Evolutionary conservation across 1,140 invertebrate species (phyloP).

Genomic region (Physella acuta): DNA sequence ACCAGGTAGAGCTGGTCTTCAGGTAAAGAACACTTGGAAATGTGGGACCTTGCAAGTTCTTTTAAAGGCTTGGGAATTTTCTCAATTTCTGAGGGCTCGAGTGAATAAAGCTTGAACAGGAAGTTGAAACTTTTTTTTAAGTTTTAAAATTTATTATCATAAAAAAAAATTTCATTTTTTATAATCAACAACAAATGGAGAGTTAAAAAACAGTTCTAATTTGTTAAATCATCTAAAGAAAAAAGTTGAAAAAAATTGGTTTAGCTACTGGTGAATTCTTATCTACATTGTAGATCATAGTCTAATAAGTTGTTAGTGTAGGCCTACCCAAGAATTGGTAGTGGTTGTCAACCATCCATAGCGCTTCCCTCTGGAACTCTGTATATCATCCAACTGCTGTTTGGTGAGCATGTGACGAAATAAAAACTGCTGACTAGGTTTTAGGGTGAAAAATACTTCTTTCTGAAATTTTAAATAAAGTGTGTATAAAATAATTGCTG

Average conservation of each 20-base stretch:
- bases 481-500: too few relatives aligned
- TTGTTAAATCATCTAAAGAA: too few relatives aligned
- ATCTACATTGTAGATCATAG: too few relatives aligned
- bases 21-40: neutral
- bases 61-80: neutral
- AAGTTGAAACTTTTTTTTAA: too few relatives aligned
- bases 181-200: too few relatives aligned
- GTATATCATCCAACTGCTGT: neutral
- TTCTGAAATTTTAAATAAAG: conserved; percentile 6
- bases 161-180: too few relatives aligned
- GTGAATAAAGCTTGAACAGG: neutral
- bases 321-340: neutral
- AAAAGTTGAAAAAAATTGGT: too few relatives aligned
- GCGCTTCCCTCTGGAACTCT: neutral
- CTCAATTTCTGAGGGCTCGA: neutral
- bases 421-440: neutral
- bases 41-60: neutral
- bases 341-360: conserved; percentile 3
- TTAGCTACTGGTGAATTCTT: too few relatives aligned
- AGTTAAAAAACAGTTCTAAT: too few relatives aligned
- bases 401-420: conserved; percentile 7
- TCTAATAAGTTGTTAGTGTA: too few relatives aligned
- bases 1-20: neutral
- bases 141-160: neutral
- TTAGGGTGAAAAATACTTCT: neutral